These are phyloP conservation scores for Ctenodactylus gundi DNA, from an alignment of 2,113 vertebrate species.

Conservation along the genomic window DNA sequence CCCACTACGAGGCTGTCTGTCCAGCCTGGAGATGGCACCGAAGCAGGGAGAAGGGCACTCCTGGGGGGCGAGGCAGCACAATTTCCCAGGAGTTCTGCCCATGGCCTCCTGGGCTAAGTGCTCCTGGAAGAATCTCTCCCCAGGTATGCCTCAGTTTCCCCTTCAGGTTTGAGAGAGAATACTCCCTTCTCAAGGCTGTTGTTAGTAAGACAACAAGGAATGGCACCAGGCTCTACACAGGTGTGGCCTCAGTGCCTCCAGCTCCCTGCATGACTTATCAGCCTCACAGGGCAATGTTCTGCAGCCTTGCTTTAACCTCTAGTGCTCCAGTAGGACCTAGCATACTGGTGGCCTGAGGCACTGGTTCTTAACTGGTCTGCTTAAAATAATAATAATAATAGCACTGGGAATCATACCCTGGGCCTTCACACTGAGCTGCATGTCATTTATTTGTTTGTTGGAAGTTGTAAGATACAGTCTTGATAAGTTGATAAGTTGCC, in stretches of 20 bases:
- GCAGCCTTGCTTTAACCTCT: background rate
- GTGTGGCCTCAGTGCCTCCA: background rate
- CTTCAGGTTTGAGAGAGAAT: no score
- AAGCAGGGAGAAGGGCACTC: background rate
- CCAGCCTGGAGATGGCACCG: no score
- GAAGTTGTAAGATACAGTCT: background rate
- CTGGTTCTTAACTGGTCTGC: background rate
- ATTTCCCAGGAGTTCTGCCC: background rate
- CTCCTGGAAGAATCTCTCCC: background rate
- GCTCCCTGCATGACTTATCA: no score
- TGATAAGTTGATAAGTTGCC: background rate
- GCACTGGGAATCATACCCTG: background rate
- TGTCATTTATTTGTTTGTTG: background rate
- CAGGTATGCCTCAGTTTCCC: background rate
- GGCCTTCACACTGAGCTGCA: background rate
- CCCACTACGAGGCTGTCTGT: background rate
- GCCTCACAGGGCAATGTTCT: background rate
- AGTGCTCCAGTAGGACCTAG: background rate
- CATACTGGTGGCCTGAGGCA: no score
- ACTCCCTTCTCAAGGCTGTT: background rate
- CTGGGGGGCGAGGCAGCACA: fast-evolving
- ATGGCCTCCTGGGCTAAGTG: no score
- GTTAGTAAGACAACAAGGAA: background rate
- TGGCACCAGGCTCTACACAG: background rate
- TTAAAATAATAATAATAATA: no score